These are phyloP conservation scores for Halictus ligatus DNA, from an alignment of 2,888 invertebrate genomes.

Conservation along the genomic window DNA sequence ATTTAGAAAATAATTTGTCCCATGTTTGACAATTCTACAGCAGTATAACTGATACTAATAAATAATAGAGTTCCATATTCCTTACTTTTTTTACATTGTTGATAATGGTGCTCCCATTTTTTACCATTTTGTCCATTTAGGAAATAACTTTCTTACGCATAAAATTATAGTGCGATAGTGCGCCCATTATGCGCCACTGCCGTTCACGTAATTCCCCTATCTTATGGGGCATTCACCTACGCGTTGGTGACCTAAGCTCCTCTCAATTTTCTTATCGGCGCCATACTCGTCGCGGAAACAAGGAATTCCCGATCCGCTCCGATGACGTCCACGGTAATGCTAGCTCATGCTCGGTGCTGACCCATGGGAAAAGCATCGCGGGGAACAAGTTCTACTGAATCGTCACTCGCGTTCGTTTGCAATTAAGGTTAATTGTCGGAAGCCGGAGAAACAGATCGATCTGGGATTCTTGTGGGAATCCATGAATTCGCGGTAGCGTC, in stretches of 20 bases:
- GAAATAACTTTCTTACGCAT: too few relatives aligned
- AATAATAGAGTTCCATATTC: neutral
- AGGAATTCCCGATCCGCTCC: constrained; percentile 48
- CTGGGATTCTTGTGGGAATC: neutral
- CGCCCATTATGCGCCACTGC: neutral
- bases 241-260: constrained; percentile 30
- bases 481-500: neutral
- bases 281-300: constrained; percentile 3
- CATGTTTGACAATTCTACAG: neutral
- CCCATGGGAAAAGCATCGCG: constrained; percentile 19
- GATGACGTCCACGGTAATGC: constrained; percentile 18
- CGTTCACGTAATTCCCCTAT: neutral
- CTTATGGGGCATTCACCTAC: constrained; percentile 51
- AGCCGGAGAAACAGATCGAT: neutral
- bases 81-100: neutral
- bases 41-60: neutral
- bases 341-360: constrained; percentile 4
- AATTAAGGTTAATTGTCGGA: neutral
- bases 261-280: constrained; percentile 20
- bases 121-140: neutral
- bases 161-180: neutral
- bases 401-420: neutral
- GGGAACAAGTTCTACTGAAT: neutral
- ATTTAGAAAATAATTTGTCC: too few relatives aligned
- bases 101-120: neutral